A percentile compares a stretch with the other conserved stretches of the same genome.
Conservation (phyloP, 2,113 vertebrate genomes). For the Grammomys surdaster region DNA sequence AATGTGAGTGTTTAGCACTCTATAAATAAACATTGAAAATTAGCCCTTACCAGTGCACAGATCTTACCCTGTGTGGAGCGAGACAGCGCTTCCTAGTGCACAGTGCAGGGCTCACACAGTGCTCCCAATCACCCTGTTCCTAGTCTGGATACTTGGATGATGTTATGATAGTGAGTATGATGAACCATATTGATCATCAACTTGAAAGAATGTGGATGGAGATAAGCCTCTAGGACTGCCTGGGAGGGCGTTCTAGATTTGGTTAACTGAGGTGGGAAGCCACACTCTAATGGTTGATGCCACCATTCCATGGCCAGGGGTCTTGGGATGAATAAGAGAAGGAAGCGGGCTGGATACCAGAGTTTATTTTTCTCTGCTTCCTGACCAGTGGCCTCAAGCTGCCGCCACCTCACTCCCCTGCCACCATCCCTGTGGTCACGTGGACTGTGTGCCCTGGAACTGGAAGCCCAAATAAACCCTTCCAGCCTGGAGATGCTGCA, state of each 20-base stretch:
- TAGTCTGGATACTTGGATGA: background rate
- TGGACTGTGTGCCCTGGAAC: background rate
- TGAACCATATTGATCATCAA: background rate
- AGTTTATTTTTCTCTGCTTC: background rate
- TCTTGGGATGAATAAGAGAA: background rate
- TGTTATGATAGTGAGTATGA: background rate
- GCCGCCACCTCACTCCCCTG: background rate
- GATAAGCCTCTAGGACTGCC: background rate
- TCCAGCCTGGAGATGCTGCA: background rate
- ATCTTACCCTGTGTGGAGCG: background rate
- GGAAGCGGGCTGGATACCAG: background rate
- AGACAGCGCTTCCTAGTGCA: background rate
- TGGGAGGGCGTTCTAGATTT: background rate
- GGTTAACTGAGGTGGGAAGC: background rate
- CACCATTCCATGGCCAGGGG: too few species aligned
- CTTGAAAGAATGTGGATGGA: background rate
- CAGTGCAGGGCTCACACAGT: fast-evolving
- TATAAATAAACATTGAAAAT: background rate
- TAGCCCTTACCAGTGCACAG: background rate
- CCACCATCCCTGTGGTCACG: background rate
- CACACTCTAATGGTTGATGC: background rate
- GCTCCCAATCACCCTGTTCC: background rate
- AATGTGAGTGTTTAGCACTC: background rate
- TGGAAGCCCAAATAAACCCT: background rate
- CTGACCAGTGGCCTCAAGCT: background rate